Evolutionary conservation across 2,888 invertebrate genomes (phyloP).

Genomic region (Ornithoptera alexandrae): DNA sequence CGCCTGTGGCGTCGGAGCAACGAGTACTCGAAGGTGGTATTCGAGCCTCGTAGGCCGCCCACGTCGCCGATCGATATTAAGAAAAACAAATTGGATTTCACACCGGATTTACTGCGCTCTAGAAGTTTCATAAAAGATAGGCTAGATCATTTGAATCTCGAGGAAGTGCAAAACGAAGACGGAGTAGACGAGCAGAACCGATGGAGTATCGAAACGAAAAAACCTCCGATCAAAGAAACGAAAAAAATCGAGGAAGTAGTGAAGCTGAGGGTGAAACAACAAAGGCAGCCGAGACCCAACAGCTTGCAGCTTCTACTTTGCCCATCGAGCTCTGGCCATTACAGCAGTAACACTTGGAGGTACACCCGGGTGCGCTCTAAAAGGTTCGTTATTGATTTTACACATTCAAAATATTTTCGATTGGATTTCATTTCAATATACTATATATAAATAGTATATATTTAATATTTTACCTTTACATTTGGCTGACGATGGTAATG

Average conservation of each 20-base stretch:
- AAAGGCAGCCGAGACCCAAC: slow-evolving; percentile 69
- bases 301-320: slow-evolving; percentile 71
- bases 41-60: slow-evolving; percentile 68
- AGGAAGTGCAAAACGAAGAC: slow-evolving; percentile 39
- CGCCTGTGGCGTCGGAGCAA: slow-evolving; percentile 72
- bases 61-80: slow-evolving; percentile 62
- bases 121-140: slow-evolving; percentile 61
- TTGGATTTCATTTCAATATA: not conserved
- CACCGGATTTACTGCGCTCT: slow-evolving; percentile 63
- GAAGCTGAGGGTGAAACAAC: slow-evolving; percentile 64
- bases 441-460: too few species aligned
- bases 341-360: slow-evolving; percentile 73
- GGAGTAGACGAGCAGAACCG: slow-evolving; percentile 45
- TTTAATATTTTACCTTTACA: too few species aligned
- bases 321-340: slow-evolving; percentile 70
- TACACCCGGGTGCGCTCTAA: slow-evolving; percentile 72
- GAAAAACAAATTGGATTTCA: slow-evolving; percentile 47
- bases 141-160: slow-evolving; percentile 60
- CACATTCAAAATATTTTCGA: not conserved
- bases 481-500: too few species aligned
- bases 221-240: slow-evolving; percentile 61
- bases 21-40: slow-evolving; percentile 74
- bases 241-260: slow-evolving; percentile 63
- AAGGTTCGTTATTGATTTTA: slow-evolving; percentile 53
- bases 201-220: slow-evolving; percentile 63